phyloP scores from a whole-genome alignment of 1,140 invertebrate species.

The Eueides isabella region DNA sequence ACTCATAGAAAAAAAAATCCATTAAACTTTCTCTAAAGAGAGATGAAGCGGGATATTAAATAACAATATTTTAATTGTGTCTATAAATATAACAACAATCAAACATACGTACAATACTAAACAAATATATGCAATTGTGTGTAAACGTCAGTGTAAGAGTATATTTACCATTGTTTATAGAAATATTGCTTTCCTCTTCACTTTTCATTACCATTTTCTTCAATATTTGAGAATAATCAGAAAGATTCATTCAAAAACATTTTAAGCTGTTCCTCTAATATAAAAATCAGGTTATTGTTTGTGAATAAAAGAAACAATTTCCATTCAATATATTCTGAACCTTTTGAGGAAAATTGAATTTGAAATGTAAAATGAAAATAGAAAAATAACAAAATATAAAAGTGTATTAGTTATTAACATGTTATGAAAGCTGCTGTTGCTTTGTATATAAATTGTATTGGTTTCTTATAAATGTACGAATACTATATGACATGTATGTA shows the following conservation, averaged over 20 bases:
- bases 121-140: too few species aligned
- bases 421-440: not conserved
- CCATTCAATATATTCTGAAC: not conserved
- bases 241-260: not conserved
- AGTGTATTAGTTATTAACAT: not conserved
- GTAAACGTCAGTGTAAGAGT: not conserved
- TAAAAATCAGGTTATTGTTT: constrained; percentile 1
- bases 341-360: not conserved
- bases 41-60: too few species aligned
- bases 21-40: too few species aligned
- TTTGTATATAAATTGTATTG: not conserved
- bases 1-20: too few species aligned
- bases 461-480: too few species aligned
- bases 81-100: not conserved
- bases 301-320: not conserved
- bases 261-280: not conserved
- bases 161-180: not conserved
- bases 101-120: too few species aligned
- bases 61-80: not conserved
- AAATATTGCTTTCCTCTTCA: constrained; percentile 3
- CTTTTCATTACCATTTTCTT: not conserved
- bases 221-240: not conserved
- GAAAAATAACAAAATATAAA: constrained; percentile 1
- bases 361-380: constrained; percentile 3
- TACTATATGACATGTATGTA: too few species aligned